These are phyloP conservation scores for Rynchops niger DNA, from an alignment of 2,113 vertebrate species.

Conservation along the genomic window DNA sequence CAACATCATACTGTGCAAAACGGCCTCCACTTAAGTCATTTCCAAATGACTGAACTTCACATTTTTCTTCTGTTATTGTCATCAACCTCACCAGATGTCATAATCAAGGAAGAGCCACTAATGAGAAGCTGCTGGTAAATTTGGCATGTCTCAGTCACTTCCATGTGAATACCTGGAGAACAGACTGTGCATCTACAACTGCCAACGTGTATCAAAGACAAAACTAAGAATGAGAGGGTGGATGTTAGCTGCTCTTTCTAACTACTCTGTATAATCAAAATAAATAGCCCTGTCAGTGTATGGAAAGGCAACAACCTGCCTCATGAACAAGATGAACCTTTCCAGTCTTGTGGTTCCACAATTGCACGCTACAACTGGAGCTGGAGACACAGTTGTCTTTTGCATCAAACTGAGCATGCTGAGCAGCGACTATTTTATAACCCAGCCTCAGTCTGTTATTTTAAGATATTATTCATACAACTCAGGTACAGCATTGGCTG, in stretches of 20 bases:
- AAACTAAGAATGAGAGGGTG: background rate
- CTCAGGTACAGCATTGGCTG: background rate
- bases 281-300: background rate
- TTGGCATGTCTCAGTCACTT: slow-evolving; percentile 18
- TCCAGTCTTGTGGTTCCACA: background rate
- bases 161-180: slow-evolving; percentile 16
- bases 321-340: background rate
- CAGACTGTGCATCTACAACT: background rate
- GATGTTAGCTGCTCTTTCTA: background rate
- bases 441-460: background rate
- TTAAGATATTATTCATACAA: background rate
- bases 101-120: slow-evolving; percentile 47
- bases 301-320: background rate
- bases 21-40: background rate
- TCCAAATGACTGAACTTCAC: slow-evolving; percentile 41
- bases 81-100: slow-evolving; percentile 47
- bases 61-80: slow-evolving; percentile 59
- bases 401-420: background rate
- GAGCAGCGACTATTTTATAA: background rate
- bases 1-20: slow-evolving; percentile 44
- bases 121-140: slow-evolving; percentile 53
- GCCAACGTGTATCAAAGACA: background rate
- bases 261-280: background rate
- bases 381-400: background rate
- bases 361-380: background rate